A percentile compares a stretch with the other conserved stretches of the same genome.
These are phyloP conservation scores for Glomeris marginata DNA, from an alignment of 2,888 invertebrate genomes.

Conservation along the genomic window DNA sequence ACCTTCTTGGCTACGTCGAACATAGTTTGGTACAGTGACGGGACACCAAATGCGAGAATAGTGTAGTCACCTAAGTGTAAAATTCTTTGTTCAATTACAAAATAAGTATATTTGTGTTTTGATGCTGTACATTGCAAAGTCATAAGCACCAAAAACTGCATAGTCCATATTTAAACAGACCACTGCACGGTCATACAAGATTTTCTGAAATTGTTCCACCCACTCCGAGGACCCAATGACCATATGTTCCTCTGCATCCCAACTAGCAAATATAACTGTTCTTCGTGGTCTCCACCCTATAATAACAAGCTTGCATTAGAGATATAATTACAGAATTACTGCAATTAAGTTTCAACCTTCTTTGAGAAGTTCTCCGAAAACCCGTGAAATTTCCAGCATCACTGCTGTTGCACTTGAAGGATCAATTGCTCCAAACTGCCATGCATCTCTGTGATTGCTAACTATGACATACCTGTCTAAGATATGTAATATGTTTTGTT, in stretches of 20 bases:
- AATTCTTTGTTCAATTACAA: too few species aligned
- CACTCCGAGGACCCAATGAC: slow-evolving; percentile 36
- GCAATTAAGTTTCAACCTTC: slow-evolving; percentile 16
- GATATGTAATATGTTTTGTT: neutral
- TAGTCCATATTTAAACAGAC: slow-evolving; percentile 21
- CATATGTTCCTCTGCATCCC: slow-evolving; percentile 37
- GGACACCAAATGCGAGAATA: slow-evolving; percentile 19
- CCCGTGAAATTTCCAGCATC: slow-evolving; percentile 33
- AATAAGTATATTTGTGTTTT: too few species aligned
- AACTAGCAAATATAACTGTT: slow-evolving; percentile 33
- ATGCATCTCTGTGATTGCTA: slow-evolving; percentile 39
- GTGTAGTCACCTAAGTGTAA: slow-evolving; percentile 16
- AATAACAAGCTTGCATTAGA: neutral
- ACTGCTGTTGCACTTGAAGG: slow-evolving; percentile 36
- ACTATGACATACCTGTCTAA: slow-evolving; percentile 36
- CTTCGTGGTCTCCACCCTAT: slow-evolving; percentile 34
- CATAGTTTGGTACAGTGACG: slow-evolving; percentile 27
- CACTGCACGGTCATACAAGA: slow-evolving; percentile 17
- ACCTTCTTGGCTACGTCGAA: slow-evolving; percentile 28
- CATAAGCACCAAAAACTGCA: slow-evolving; percentile 9
- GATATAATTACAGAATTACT: too few species aligned
- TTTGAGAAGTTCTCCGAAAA: slow-evolving; percentile 26
- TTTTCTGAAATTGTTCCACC: slow-evolving; percentile 28
- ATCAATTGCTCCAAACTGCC: slow-evolving; percentile 36
- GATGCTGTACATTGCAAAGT: neutral